Evolutionary conservation across 2,888 invertebrate genomes (phyloP), one percentile per base, ranked within the genome.

Genomic region (Sarcophaga subvicina): DNA sequence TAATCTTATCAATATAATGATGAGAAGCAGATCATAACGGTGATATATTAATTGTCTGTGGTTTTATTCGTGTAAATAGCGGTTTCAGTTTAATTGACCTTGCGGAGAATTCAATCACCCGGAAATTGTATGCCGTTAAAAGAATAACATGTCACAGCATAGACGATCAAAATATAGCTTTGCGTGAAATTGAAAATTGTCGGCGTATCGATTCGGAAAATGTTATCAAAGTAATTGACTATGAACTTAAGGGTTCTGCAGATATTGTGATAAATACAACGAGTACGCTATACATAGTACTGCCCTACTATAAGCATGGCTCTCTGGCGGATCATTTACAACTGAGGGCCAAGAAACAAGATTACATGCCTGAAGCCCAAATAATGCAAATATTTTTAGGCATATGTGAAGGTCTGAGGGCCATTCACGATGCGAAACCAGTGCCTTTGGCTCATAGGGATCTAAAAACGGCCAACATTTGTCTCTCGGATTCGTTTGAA

Each of bases 381-480:
- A 94, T 97, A 73, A 93, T 97, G 89, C 94, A 95, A 88, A 94
- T 97, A 88, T 97, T 97, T 92, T 90, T 94, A 78, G 96, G 96
- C 76, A 95, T 97, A 72, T 97, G 97, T 91, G 95, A 96, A 90
- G 97, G 96, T 0, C 93, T 97, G 0, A 95, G 95, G 91, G 96
- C 95, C 71, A 95, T 98, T 91, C 97, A 98, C 91, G 95, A 96
- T 90, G 94, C 95, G 37, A 95, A 95, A 90, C 97, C 97, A 0
- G 94, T 96, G 83, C 95, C 97, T 25, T 94, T 97, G 89, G 97
- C 97, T 62, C 97, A 97, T 91, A 95, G 98, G 90, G 98, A 98
- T 93, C 92, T 98, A 62, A 98, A 98, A 93, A 97, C 98, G 77
- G 96, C 96, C 20, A 98, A 98, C 93, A 95, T 98, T 88, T 95